Evolutionary conservation across 1,140 invertebrate genomes (phyloP).

Genomic region (Tetragonula clypearis): DNA sequence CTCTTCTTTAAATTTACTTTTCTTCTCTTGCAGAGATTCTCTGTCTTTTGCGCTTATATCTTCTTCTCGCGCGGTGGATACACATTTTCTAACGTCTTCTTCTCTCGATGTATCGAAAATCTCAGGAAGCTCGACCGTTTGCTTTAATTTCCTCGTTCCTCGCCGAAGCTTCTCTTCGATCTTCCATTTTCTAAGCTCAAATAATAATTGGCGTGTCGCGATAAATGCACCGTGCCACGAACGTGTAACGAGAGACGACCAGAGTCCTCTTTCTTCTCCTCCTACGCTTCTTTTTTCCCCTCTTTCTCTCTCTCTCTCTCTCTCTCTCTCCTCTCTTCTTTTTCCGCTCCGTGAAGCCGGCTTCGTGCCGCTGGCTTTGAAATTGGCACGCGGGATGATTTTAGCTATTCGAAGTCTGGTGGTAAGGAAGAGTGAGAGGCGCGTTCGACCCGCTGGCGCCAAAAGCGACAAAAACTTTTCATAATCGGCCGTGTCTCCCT

Average conservation of each 20-base stretch:
- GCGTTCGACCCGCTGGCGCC: slow-evolving; percentile 61
- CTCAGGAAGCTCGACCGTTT: background rate
- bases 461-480: slow-evolving; percentile 60
- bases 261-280: background rate
- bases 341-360: slow-evolving; percentile 21
- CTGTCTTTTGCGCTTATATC: too few relatives aligned
- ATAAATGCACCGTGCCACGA: slow-evolving; percentile 51
- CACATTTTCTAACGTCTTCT: background rate
- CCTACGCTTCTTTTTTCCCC: too few relatives aligned
- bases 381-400: slow-evolving; percentile 66
- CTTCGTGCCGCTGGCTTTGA: slow-evolving; percentile 43
- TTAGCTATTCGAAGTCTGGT: slow-evolving; percentile 53
- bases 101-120: background rate
- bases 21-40: too few relatives aligned
- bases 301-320: too few relatives aligned
- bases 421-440: slow-evolving; percentile 17
- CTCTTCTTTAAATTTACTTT: too few relatives aligned
- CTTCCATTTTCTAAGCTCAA: background rate
- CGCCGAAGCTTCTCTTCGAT: background rate
- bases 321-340: too few relatives aligned
- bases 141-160: background rate
- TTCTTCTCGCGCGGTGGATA: too few relatives aligned
- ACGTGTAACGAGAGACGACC: slow-evolving; percentile 57
- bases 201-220: too few relatives aligned
- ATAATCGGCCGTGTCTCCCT: slow-evolving; percentile 66